phyloP scores from a whole-genome alignment of 1,140 invertebrate genomes.

The Hycleus cichorii region DNA sequence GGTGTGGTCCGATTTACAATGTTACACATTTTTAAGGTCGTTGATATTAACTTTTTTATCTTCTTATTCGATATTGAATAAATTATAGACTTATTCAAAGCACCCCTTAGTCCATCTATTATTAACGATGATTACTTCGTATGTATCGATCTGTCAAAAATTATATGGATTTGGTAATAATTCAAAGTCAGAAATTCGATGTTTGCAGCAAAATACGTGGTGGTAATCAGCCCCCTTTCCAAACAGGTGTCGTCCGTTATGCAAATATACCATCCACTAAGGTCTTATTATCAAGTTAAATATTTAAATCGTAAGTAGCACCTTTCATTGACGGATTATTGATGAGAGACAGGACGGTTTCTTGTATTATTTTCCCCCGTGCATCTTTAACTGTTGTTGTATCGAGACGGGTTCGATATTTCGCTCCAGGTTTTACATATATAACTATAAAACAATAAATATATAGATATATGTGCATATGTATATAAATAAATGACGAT shows the following conservation, averaged over 20 bases:
- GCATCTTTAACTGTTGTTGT: too few relatives aligned
- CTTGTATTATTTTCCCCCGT: neutral
- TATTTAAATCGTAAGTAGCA: slow-evolving; percentile 33
- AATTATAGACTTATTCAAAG: too few relatives aligned
- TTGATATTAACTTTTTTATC: too few relatives aligned
- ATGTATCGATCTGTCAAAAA: neutral
- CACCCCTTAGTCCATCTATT: too few relatives aligned
- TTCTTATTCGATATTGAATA: too few relatives aligned
- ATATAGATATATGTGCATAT: too few relatives aligned
- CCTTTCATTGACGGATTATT: slow-evolving; percentile 30
- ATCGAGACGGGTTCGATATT: neutral
- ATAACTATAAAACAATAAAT: too few relatives aligned
- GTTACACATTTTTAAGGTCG: too few relatives aligned
- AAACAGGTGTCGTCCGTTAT: slow-evolving; percentile 30
- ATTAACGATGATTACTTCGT: neutral
- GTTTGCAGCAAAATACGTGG: neutral
- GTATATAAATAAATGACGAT: slow-evolving; percentile 4
- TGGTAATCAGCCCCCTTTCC: neutral
- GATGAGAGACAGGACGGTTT: slow-evolving; percentile 17
- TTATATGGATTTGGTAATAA: neutral
- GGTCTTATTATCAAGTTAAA: slow-evolving; percentile 31
- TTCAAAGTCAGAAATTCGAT: neutral
- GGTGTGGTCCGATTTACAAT: too few relatives aligned
- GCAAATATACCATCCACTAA: slow-evolving; percentile 22
- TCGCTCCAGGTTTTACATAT: slow-evolving; percentile 7